phyloP scores from a whole-genome alignment of 2,797 vertebrate genomes.

The Agapornis canus region DNA sequence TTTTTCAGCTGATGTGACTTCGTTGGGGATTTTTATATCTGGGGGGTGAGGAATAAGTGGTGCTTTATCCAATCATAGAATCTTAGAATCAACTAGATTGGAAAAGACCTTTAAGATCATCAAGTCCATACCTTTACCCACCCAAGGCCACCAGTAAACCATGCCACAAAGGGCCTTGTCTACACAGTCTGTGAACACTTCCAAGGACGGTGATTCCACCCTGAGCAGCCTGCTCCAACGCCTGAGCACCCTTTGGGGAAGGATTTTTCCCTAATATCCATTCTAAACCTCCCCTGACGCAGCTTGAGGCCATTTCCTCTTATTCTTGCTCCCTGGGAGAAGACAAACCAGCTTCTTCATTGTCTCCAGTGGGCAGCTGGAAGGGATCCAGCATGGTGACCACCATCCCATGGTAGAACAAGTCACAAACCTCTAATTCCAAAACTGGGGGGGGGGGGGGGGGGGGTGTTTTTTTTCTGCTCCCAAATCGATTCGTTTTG shows the following conservation, averaged over 20 bases:
- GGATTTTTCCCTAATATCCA: background rate
- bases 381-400: background rate
- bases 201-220: background rate
- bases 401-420: rapidly evolving
- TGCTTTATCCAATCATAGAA: background rate
- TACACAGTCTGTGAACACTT: background rate
- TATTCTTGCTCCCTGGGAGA: background rate
- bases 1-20: background rate
- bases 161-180: background rate
- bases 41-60: rapidly evolving
- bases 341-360: background rate
- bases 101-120: background rate
- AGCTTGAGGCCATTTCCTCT: background rate
- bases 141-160: background rate
- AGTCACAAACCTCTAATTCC: background rate
- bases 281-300: background rate
- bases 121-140: background rate
- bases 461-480: too few species aligned
- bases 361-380: background rate
- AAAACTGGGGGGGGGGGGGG: background rate
- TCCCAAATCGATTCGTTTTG: too few species aligned
- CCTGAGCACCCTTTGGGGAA: background rate
- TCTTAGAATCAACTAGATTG: background rate
- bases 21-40: background rate
- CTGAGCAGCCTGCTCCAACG: background rate